Evolutionary conservation across 2,888 invertebrate species (phyloP), one percentile per base, ranked within the genome.

Genomic region (Oasisia sp.): DNA sequence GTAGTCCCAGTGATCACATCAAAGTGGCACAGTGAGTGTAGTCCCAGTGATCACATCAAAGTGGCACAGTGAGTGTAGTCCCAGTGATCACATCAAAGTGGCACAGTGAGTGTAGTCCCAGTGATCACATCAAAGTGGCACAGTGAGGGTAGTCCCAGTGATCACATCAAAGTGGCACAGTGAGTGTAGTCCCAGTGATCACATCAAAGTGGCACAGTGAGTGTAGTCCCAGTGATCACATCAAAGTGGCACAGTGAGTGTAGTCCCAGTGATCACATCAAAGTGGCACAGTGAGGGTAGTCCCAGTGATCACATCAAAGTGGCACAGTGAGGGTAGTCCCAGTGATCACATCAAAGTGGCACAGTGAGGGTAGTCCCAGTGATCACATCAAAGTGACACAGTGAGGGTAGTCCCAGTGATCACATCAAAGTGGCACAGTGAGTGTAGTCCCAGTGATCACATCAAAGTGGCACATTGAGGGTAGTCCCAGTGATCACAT

Each of bases 1-100:
- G 38, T 74, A 74, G 74, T 74, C 74, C 74, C 74, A 74, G 74
- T n/a, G 27, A 74, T 74, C 74, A 74, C 74, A 74, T 74, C 74
- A 74, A 74, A 74, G 74, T 74, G 38, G 38, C 27, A n/a, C 74
- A 27, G 12, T 58, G 12, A 58, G n/a, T n/a, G 38, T 74, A 74
- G 74, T 74, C 74, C 74, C 74, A 74, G 74, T n/a, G 27, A 74
- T 74, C 74, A 74, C 74, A 74, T 74, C 74, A 74, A 74, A 74
- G 74, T 74, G 38, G 38, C 27, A n/a, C 74, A 27, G 12, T 58
- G 12, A 58, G n/a, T n/a, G 38, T 74, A 74, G 74, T 74, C 74
- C 74, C 74, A 74, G 74, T n/a, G 27, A 74, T 74, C 74, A 74
- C 74, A 74, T 74, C 74, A 74, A 74, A 74, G 74, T 74, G 38